A percentile compares a stretch with the other conserved stretches of the same genome.
phyloP scores from a whole-genome alignment of 2,888 invertebrate genomes.

The Thyatira batis region DNA sequence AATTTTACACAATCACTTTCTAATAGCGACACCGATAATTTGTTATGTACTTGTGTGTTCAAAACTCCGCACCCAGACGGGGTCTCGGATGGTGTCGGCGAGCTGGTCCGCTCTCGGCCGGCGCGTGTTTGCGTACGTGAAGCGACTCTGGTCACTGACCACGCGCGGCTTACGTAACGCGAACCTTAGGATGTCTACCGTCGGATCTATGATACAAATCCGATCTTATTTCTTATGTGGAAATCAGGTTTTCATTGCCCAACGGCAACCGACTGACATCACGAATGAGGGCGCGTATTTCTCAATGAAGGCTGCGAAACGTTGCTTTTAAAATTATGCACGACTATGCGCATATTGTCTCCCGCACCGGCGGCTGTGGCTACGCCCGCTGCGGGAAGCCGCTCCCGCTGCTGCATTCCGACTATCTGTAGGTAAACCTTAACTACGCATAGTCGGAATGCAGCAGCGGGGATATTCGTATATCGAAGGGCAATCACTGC shows the following conservation, averaged over 20 bases:
- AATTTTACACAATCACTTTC: constrained; percentile 59
- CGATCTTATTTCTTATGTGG: constrained; percentile 70
- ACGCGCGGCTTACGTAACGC: constrained; percentile 39
- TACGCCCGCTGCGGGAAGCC: constrained; percentile 15
- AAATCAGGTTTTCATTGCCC: constrained; percentile 77
- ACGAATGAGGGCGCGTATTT: constrained; percentile 78
- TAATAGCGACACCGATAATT: constrained; percentile 53
- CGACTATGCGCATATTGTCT: constrained; percentile 68
- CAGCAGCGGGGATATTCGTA: too few species aligned
- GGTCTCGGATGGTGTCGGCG: constrained; percentile 43
- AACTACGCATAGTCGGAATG: too few species aligned
- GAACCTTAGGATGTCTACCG: constrained; percentile 31
- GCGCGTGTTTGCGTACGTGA: constrained; percentile 51
- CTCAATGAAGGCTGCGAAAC: constrained; percentile 79
- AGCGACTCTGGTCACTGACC: constrained; percentile 24
- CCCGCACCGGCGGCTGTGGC: constrained; percentile 28
- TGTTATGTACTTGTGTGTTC: constrained; percentile 39
- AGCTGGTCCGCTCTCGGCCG: constrained; percentile 57
- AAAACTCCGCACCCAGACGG: constrained; percentile 13
- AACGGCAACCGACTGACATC: constrained; percentile 69
- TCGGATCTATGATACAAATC: constrained; percentile 52
- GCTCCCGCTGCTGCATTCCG: too few species aligned
- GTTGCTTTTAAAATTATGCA: constrained; percentile 76
- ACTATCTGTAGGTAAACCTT: too few species aligned
- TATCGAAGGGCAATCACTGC: too few species aligned